A percentile compares a stretch with the other conserved stretches of the same genome.
These are phyloP conservation scores for Zaprionus taronus DNA, from an alignment of 1,140 invertebrate species.

Conservation along the genomic window DNA sequence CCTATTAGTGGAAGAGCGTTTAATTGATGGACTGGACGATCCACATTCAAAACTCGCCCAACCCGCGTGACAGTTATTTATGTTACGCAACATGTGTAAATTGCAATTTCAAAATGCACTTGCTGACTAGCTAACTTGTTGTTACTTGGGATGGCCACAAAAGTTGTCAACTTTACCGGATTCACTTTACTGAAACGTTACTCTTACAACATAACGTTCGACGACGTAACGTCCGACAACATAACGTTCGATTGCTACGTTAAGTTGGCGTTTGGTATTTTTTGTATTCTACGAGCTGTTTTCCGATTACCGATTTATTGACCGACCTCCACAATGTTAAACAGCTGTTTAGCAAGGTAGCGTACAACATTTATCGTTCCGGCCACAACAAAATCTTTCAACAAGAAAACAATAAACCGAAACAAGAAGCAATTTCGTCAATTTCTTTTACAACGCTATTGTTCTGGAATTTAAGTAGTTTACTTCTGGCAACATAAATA, in stretches of 20 bases:
- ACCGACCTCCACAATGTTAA: slow-evolving; percentile 20
- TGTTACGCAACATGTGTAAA: neutral
- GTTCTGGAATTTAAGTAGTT: neutral
- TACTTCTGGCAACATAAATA: slow-evolving; percentile 21
- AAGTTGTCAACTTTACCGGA: slow-evolving; percentile 6
- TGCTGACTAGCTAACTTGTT: neutral
- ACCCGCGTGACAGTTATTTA: slow-evolving; percentile 9
- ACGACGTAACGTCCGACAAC: slow-evolving; percentile 2
- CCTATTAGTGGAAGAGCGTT: slow-evolving; percentile 6
- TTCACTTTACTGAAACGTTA: slow-evolving; percentile 11
- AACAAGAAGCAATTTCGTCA: slow-evolving; percentile 1
- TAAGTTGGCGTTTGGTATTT: slow-evolving; percentile 10
- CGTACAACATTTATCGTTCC: slow-evolving; percentile 39
- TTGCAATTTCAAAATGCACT: slow-evolving; percentile 4
- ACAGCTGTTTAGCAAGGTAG: slow-evolving; percentile 38
- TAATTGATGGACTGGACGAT: slow-evolving; percentile 8
- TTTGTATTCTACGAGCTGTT: slow-evolving; percentile 5
- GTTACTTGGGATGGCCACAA: slow-evolving; percentile 9
- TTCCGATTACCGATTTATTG: slow-evolving; percentile 25
- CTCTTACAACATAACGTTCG: slow-evolving; percentile 15
- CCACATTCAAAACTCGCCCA: slow-evolving; percentile 6
- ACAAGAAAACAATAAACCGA: slow-evolving; percentile 34
- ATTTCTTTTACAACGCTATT: neutral
- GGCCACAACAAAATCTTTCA: slow-evolving; percentile 46
- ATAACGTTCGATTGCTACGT: slow-evolving; percentile 13